phyloP scores from a whole-genome alignment of 1,140 invertebrate genomes.

The Camponotus pennsylvanicus region DNA sequence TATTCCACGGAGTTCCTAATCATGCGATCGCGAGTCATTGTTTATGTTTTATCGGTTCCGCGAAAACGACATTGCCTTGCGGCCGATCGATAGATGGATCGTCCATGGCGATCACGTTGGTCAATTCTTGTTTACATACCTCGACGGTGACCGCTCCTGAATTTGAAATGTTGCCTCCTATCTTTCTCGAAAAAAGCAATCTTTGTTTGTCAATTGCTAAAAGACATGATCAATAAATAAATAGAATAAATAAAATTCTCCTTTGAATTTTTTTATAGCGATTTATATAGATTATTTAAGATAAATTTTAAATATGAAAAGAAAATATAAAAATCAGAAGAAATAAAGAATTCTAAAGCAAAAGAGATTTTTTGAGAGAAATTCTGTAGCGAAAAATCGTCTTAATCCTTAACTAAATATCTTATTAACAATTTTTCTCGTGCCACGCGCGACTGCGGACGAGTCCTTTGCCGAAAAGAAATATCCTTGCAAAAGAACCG shows the following conservation, averaged over 20 bases:
- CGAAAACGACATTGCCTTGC: constrained; percentile 70
- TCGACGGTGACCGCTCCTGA: constrained; percentile 74
- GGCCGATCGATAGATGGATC: constrained; percentile 72
- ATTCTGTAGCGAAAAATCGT: background rate
- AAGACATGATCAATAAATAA: background rate
- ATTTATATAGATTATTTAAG: background rate
- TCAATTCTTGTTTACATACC: constrained; percentile 82
- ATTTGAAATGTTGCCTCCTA: constrained; percentile 77
- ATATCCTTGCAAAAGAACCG: background rate
- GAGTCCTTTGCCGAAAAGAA: background rate
- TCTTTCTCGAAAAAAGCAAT: constrained; percentile 61
- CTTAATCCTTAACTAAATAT: background rate
- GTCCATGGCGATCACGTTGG: constrained; percentile 81
- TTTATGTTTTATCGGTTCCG: constrained; percentile 72
- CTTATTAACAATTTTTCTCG: background rate
- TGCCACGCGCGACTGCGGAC: background rate
- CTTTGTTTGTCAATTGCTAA: background rate
- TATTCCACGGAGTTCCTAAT: constrained; percentile 65
- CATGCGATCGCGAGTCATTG: constrained; percentile 66
- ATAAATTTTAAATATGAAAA: background rate
- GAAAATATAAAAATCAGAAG: background rate
- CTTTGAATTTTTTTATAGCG: background rate
- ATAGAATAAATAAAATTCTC: background rate
- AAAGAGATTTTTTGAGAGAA: background rate
- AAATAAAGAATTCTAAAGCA: background rate